Base-by-base conservation (phyloP, 1,140 invertebrate species). In the Drosophila nigrodunni region DNA sequence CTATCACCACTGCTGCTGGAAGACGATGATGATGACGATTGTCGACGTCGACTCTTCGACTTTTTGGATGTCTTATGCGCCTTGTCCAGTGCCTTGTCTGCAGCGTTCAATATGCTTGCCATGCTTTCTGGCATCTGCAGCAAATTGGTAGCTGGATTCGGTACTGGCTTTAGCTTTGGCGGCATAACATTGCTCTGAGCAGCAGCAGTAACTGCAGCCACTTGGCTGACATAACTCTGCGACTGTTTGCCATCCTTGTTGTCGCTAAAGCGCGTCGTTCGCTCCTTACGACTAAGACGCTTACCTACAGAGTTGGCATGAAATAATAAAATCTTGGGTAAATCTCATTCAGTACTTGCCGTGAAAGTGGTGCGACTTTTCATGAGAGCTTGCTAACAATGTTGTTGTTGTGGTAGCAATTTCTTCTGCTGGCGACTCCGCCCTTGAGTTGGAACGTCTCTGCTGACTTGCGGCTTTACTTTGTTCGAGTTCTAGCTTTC, bases 241-340 rank as follows among this genome's bases (percentile, higher is more conserved):
- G 46, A 37, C n/a, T 70, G 71, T 67, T 90, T 92, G 10, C 80
- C 76, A 15, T 92, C 91, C 54, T 92, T 91, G 25, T 91, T 91
- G 74, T 92, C 91, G 62, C 91, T 92, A 25, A 92, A 92, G 9
- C 91, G 86, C 0, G 91, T 91, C 5, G 87, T 91, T 1, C 91
- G 77, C 54, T 92, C 91, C 49, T 82, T 91, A 5, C 86, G 86
- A 15, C 80, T 91, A 5, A 71, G 73, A 0, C 91, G 78, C 71
- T 92, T 92, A 9, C 88, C 87, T 82, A n/a, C 11, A 35, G 2
- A 15, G 13, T 35, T 3, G 13, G 0, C 35, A 15, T n/a, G 7
- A 9, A 13, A 50, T 2, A 2, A 18, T 3, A 9, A 2, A 18
- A 46, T 59, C 18, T 2, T 30, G 30, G 41, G 15, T 5, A 0